phyloP scores from a whole-genome alignment of 2,888 invertebrate species.

The Drosophila koepferae region DNA sequence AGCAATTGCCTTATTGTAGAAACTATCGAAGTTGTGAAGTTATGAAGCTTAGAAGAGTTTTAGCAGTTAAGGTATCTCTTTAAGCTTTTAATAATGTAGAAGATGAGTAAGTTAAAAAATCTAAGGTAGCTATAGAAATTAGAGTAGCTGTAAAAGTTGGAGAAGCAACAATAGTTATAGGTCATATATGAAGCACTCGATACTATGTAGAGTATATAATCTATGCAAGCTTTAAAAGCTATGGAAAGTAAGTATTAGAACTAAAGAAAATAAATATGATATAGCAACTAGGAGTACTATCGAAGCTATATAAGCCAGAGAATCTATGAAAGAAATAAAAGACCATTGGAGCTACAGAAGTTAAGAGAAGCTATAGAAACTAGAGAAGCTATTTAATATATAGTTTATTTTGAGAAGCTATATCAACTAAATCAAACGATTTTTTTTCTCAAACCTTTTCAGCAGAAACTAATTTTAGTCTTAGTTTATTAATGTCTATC shows the following conservation, averaged over 20 bases:
- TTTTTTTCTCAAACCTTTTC: not conserved
- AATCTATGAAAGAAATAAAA: not conserved
- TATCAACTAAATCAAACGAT: too few relatives aligned
- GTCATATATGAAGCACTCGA: too few relatives aligned
- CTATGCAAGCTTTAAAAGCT: too few relatives aligned
- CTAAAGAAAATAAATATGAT: not conserved
- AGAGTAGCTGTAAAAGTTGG: not conserved
- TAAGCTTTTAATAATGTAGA: too few relatives aligned
- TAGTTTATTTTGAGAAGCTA: not conserved
- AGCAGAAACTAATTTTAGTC: not conserved
- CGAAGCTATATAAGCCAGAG: not conserved
- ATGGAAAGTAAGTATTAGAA: too few relatives aligned
- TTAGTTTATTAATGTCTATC: not conserved
- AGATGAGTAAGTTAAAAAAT: not conserved
- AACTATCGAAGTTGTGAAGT: too few relatives aligned
- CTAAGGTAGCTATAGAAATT: not conserved
- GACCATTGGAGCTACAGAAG: not conserved
- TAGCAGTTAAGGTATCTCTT: too few relatives aligned
- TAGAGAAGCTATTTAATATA: not conserved
- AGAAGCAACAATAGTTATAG: too few relatives aligned
- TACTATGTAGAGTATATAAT: too few relatives aligned
- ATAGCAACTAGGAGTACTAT: not conserved
- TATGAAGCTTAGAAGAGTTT: too few relatives aligned
- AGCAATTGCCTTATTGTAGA: not conserved
- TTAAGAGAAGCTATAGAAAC: not conserved